Evolutionary conservation across 1,140 invertebrate species (phyloP), one percentile per base, ranked within the genome.

Genomic region (Zaprionus ornatus): DNA sequence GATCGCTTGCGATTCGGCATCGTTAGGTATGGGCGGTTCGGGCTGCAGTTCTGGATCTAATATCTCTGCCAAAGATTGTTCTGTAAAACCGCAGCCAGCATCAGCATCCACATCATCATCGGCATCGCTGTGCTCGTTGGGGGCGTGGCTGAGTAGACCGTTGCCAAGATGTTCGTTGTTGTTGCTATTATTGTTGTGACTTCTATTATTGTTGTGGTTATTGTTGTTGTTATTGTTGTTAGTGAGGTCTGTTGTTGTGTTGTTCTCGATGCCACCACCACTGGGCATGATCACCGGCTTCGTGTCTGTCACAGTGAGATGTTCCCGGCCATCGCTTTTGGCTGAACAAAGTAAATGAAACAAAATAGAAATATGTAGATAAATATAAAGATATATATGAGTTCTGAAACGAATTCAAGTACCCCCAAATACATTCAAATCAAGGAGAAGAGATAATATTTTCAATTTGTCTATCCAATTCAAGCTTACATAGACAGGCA

Each of bases 1-100:
- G 67, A 98, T 97, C 65, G 95, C 93, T 82, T 96, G 94, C 37
- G 97, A 98, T 91, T 96, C 95, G 25, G 95, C 94, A 92, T 96
- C 96, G 63, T 94, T 95, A 60, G 95, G 94, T 93, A 97, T 96
- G 7, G 97, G 97, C 21, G 96, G 95, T 57, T 97, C 94, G 0
- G 98, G 97, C 82, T 97, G 94, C 52, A 97, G 93, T 69, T 97
- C 95, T 0, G 95, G 95, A 91, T 98, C 97, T 69, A 98, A 92
- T 77, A 97, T 94, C 83, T 96, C 94, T 90, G 96, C 95, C 84
- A 96, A 94, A 17, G 95, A 95, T 80, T 96, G 96, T 61, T 96
- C 92, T 76, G 95, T 94, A 25, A 29, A 70, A 5, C 72, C 72
- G 37, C 37, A 69, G 25, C 95, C 94, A 79, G 61, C 54, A 65